Percentiles rank a stretch among this genome's conserved stretches.
Evolutionary conservation across 2,888 invertebrate genomes (phyloP).

Genomic region (Melipona bicolor): DNA sequence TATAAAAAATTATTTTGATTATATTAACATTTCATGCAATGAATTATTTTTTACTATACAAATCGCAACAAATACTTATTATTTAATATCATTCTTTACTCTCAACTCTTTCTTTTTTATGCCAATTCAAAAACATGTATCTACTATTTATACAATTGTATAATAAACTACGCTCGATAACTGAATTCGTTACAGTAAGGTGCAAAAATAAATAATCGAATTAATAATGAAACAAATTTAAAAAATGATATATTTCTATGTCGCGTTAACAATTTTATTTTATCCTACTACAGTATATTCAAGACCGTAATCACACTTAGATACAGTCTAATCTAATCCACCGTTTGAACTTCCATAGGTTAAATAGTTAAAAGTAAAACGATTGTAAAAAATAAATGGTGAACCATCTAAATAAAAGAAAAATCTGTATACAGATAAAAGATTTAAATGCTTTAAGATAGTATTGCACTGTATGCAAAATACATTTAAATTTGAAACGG

Average conservation of each 20-base stretch:
- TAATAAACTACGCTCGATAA: neutral
- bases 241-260: too few species aligned
- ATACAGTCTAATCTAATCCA: neutral
- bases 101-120: neutral
- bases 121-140: neutral
- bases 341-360: too few species aligned
- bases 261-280: too few species aligned
- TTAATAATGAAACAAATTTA: neutral
- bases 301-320: neutral
- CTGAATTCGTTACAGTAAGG: neutral
- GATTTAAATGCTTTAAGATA: neutral
- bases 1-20: too few species aligned
- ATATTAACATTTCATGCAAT: too few species aligned
- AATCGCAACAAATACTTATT: neutral
- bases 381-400: neutral
- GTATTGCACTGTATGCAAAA: neutral
- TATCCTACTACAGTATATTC: too few species aligned
- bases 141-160: neutral
- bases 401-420: neutral
- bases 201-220: neutral
- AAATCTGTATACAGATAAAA: neutral
- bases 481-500: neutral
- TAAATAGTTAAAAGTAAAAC: neutral
- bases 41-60: too few species aligned
- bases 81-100: neutral